A percentile compares a stretch with the other conserved stretches of the same genome.
These are phyloP conservation scores for Selene dorsalis DNA, from an alignment of 2,797 vertebrate species.

Conservation along the genomic window DNA sequence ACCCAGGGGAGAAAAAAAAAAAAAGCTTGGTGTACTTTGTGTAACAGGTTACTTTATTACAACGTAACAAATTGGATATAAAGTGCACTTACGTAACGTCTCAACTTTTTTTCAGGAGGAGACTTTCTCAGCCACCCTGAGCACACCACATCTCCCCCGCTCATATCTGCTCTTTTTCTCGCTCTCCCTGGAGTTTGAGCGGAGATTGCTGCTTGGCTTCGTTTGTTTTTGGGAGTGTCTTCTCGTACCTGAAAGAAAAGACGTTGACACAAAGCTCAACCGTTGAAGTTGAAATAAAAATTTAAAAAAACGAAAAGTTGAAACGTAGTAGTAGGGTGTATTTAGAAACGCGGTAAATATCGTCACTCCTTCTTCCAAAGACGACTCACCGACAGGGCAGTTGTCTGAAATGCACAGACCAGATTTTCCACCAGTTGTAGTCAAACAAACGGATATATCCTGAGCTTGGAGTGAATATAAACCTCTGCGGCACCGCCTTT, in stretches of 20 bases:
- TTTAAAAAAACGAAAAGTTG: slow-evolving; percentile 34
- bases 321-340: slow-evolving; percentile 6
- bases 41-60: slow-evolving; percentile 51
- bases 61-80: slow-evolving; percentile 58
- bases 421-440: slow-evolving; percentile 72
- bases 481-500: slow-evolving; percentile 62
- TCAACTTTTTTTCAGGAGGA: slow-evolving; percentile 99
- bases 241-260: slow-evolving; percentile 62
- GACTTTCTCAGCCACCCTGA: slow-evolving; percentile 98
- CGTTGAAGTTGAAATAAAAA: neutral
- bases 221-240: slow-evolving; percentile 70
- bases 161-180: slow-evolving; percentile 84
- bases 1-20: slow-evolving; percentile 3
- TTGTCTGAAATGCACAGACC: slow-evolving; percentile 70
- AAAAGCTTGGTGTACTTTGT: slow-evolving; percentile 34
- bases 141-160: slow-evolving; percentile 95
- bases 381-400: slow-evolving; percentile 67
- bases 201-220: slow-evolving; percentile 51
- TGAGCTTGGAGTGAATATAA: slow-evolving; percentile 43
- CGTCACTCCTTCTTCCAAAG: slow-evolving; percentile 70
- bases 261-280: slow-evolving; percentile 28
- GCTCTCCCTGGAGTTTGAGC: slow-evolving; percentile 58
- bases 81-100: slow-evolving; percentile 97
- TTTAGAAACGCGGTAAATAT: slow-evolving; percentile 59
- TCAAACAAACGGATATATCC: slow-evolving; percentile 62